phyloP scores from a whole-genome alignment of 2,797 vertebrate species.

The Lemur catta region DNA sequence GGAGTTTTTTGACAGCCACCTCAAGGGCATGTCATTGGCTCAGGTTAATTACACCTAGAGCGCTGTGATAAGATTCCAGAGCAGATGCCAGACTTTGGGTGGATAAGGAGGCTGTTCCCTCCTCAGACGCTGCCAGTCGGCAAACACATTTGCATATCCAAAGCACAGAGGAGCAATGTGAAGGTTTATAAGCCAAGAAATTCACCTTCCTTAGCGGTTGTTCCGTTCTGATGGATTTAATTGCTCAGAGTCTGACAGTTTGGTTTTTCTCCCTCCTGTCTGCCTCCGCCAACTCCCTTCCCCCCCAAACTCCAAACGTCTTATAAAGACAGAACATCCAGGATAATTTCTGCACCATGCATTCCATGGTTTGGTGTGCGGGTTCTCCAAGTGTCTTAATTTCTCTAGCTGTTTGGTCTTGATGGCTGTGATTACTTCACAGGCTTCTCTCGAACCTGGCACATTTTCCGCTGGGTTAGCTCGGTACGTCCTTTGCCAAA shows the following conservation, averaged over 20 bases:
- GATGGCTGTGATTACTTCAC: slow-evolving; percentile 34
- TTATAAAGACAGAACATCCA: not conserved
- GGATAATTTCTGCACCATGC: not conserved
- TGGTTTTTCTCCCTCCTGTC: not conserved
- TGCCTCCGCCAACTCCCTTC: not conserved
- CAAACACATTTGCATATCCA: slow-evolving; percentile 64
- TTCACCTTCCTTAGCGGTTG: slow-evolving; percentile 68
- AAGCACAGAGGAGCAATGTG: slow-evolving; percentile 61
- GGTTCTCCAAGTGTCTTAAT: not conserved
- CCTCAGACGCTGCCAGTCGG: not conserved
- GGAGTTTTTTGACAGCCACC: slow-evolving; percentile 43
- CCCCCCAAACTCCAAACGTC: not conserved
- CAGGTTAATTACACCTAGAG: slow-evolving; percentile 50
- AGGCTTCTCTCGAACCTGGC: slow-evolving; percentile 37
- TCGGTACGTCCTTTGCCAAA: slow-evolving; percentile 20
- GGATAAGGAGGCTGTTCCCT: not conserved
- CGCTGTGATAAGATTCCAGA: not conserved
- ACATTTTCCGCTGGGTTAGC: not conserved
- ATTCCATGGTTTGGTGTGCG: not conserved
- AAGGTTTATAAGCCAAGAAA: slow-evolving; percentile 73
- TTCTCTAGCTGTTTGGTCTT: slow-evolving; percentile 33
- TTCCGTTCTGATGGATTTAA: slow-evolving; percentile 69
- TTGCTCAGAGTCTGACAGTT: slow-evolving; percentile 48
- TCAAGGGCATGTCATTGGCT: slow-evolving; percentile 34
- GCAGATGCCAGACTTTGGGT: not conserved